Percentiles rank a stretch among this genome's conserved stretches.
Conservation (phyloP, 2,888 invertebrate species). For the Copidosoma aretas region DNA sequence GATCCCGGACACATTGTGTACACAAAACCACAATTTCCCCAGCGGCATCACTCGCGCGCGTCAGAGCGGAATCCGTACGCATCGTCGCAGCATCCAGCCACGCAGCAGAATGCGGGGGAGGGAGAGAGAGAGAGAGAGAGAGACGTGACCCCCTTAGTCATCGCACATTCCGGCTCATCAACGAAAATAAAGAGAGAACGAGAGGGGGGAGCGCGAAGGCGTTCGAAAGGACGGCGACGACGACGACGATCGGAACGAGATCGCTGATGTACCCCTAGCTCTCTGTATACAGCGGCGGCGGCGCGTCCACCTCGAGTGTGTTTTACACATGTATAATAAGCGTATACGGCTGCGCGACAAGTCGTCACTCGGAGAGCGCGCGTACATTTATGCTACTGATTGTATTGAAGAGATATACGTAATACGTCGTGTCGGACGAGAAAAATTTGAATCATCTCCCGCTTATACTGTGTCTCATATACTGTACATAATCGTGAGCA, state of each 20-base stretch:
- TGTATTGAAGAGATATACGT: constrained; percentile 29
- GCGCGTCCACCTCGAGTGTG: not conserved
- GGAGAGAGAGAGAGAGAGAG: not conserved
- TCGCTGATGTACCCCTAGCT: constrained; percentile 16
- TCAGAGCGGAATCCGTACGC: too few species aligned
- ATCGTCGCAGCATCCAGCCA: not conserved
- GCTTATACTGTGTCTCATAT: not conserved
- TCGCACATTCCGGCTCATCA: constrained; percentile 5
- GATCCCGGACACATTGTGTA: too few species aligned
- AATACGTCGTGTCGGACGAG: not conserved
- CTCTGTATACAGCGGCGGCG: not conserved
- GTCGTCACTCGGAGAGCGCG: constrained; percentile 10
- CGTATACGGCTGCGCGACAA: too few species aligned
- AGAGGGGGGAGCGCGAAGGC: constrained; percentile 1
- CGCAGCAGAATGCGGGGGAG: not conserved
- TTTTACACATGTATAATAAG: not conserved
- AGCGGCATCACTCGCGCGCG: too few species aligned
- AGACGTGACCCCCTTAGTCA: not conserved
- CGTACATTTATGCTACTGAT: not conserved
- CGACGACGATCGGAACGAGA: constrained; percentile 19
- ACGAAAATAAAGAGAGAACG: constrained; percentile 13
- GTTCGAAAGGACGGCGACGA: too few species aligned
- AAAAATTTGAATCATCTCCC: constrained; percentile 34
- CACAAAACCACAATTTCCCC: too few species aligned
- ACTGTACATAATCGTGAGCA: not conserved